A percentile compares a stretch with the other conserved stretches of the same genome.
phyloP scores from a whole-genome alignment of 2,113 vertebrate species.

The Callospermophilus lateralis region DNA sequence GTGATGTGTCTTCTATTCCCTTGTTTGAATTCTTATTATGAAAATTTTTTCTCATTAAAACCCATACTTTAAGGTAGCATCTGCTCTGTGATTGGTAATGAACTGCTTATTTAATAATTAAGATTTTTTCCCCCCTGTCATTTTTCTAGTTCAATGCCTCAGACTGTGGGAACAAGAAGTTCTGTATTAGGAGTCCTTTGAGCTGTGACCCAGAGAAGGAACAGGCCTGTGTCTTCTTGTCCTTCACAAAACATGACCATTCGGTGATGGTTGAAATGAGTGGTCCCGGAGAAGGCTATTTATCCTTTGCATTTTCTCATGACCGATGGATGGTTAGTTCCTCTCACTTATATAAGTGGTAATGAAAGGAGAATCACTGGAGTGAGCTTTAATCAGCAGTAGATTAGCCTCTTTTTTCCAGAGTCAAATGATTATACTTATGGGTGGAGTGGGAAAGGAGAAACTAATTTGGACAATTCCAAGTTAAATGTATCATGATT shows the following conservation, averaged over 20 bases:
- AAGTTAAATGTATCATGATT: neutral
- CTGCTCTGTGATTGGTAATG: conserved; percentile 34
- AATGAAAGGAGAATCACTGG: neutral
- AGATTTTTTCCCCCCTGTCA: neutral
- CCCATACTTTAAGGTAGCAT: neutral
- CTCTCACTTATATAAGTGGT: neutral
- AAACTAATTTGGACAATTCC: neutral
- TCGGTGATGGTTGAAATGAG: conserved; percentile 92
- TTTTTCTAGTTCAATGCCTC: conserved; percentile 90
- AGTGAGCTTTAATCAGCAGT: neutral
- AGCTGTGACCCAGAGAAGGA: conserved; percentile 89
- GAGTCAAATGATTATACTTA: neutral
- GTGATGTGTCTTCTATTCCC: neutral
- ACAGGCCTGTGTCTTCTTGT: conserved; percentile 90
- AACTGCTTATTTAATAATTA: conserved; percentile 69
- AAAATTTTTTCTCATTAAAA: conserved; percentile 24
- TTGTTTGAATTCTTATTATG: conserved; percentile 43
- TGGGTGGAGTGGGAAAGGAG: neutral
- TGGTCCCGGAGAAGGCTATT: conserved; percentile 91
- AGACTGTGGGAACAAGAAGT: conserved; percentile 90
- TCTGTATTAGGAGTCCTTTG: conserved; percentile 91
- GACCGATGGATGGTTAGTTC: conserved; percentile 95
- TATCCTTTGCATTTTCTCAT: conserved; percentile 92
- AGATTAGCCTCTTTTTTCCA: neutral
- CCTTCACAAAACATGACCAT: conserved; percentile 85